Percentiles rank a stretch among this genome's conserved stretches.
Conservation (phyloP, 2,888 invertebrate species). For the Rhorus exstirpatorius region DNA sequence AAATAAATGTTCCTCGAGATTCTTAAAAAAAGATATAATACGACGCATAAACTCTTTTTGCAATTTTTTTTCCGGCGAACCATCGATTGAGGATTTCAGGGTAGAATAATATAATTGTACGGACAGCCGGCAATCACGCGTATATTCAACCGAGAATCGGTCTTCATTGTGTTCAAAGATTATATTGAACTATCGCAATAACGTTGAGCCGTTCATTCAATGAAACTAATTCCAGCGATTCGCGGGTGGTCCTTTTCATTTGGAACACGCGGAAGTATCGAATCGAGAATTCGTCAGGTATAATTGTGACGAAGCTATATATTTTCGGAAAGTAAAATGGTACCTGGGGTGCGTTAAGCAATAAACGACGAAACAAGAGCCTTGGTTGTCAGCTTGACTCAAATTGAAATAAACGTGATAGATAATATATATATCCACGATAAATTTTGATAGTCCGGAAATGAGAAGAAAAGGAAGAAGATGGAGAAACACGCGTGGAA, state of each 20-base stretch:
- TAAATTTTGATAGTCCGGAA: too few relatives aligned
- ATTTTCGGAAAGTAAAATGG: background rate
- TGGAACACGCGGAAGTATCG: background rate
- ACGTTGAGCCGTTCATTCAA: slow-evolving; percentile 10
- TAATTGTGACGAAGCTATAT: too few relatives aligned
- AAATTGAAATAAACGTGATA: too few relatives aligned
- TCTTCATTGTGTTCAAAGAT: slow-evolving; percentile 1
- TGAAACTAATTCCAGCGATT: slow-evolving; percentile 3
- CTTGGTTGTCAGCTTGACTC: too few relatives aligned
- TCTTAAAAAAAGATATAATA: too few relatives aligned
- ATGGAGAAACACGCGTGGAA: too few relatives aligned
- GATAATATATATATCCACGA: too few relatives aligned
- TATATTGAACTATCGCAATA: slow-evolving; percentile 14
- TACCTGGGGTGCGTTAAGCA: background rate
- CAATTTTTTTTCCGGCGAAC: background rate
- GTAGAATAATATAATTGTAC: background rate
- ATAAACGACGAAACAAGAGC: background rate
- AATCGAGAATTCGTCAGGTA: background rate
- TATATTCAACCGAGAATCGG: background rate
- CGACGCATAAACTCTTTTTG: background rate
- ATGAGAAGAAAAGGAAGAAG: too few relatives aligned
- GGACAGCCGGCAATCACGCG: background rate
- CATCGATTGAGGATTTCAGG: slow-evolving; percentile 7
- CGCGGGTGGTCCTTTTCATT: background rate
- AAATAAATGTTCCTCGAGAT: too few relatives aligned